A percentile compares a stretch with the other conserved stretches of the same genome.
phyloP scores from a whole-genome alignment of 2,113 vertebrate species.

The Oryzias celebensis region DNA sequence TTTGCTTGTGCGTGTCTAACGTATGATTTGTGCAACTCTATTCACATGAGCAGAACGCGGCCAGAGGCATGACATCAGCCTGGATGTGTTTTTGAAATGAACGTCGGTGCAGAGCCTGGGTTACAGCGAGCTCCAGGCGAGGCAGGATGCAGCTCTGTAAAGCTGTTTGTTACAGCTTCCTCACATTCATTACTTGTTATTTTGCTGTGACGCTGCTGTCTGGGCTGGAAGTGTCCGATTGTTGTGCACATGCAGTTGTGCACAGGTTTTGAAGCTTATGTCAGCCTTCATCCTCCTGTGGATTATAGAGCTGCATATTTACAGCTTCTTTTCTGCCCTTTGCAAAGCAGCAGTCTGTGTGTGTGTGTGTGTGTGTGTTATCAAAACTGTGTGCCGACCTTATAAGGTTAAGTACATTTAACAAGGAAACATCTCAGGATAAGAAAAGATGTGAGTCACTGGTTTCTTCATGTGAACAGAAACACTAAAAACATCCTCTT shows the following conservation, averaged over 20 bases:
- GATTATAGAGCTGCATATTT: conserved; percentile 36
- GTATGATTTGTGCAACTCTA: conserved; percentile 21
- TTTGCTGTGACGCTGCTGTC: not conserved
- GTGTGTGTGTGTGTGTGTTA: conserved; percentile 10
- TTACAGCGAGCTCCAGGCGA: conserved; percentile 37
- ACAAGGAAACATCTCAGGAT: conserved; percentile 58
- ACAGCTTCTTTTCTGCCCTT: conserved; percentile 33
- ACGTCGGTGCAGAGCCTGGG: conserved; percentile 19
- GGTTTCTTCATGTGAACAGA: conserved; percentile 45
- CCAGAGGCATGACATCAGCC: conserved; percentile 51
- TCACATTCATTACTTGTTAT: not conserved
- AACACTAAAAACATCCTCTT: conserved; percentile 60
- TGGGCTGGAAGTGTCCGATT: not conserved
- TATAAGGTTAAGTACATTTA: conserved; percentile 55
- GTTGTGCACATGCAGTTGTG: not conserved
- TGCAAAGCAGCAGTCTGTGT: conserved; percentile 31
- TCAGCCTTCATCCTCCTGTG: conserved; percentile 45
- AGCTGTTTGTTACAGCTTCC: not conserved
- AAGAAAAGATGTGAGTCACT: conserved; percentile 64
- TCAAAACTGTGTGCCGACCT: conserved; percentile 32
- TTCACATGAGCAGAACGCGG: conserved; percentile 14
- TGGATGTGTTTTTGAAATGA: conserved; percentile 41
- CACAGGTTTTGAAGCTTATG: conserved; percentile 26
- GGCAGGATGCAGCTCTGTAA: conserved; percentile 15
- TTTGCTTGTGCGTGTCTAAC: conserved; percentile 4